Evolutionary conservation across 2,113 vertebrate species (phyloP).

Genomic region (Anthoscopus minutus): DNA sequence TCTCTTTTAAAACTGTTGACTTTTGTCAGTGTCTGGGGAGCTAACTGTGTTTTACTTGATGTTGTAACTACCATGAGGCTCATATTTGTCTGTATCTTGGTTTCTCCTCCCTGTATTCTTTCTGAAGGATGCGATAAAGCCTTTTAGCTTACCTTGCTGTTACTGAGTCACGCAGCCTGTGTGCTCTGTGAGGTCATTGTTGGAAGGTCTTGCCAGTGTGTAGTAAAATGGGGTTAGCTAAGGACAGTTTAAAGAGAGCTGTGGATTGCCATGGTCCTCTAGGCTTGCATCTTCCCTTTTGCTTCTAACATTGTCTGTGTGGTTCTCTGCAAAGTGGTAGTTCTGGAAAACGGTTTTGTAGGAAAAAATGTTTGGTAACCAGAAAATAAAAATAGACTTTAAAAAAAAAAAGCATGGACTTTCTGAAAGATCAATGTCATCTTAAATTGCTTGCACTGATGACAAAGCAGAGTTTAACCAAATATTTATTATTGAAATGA

Average conservation of each 20-base stretch:
- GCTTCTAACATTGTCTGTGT: neutral
- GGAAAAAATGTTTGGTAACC: conserved; percentile 35
- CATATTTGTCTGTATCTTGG: neutral
- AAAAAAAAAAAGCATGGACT: conserved; percentile 46
- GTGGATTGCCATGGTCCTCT: neutral
- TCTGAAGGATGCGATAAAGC: neutral
- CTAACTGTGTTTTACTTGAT: neutral
- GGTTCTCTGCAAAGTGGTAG: conserved; percentile 52
- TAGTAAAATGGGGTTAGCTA: neutral
- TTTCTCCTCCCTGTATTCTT: neutral
- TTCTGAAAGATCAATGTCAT: conserved; percentile 44
- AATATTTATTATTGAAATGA: conserved; percentile 71
- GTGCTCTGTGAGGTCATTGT: neutral
- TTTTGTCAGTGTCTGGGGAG: neutral
- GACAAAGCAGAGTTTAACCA: conserved; percentile 69
- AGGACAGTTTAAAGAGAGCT: neutral
- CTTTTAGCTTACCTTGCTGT: neutral
- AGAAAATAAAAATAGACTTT: conserved; percentile 67
- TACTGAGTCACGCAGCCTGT: neutral
- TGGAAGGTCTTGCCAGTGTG: neutral
- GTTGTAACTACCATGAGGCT: neutral
- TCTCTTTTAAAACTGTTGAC: neutral
- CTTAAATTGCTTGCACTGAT: conserved; percentile 68
- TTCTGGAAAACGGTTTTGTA: conserved; percentile 38
- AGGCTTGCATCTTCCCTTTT: conserved; percentile 12